Percentiles rank a stretch among this genome's conserved stretches.
These are phyloP conservation scores for Saccostrea cuccullata DNA, from an alignment of 1,140 invertebrate species.

Conservation along the genomic window DNA sequence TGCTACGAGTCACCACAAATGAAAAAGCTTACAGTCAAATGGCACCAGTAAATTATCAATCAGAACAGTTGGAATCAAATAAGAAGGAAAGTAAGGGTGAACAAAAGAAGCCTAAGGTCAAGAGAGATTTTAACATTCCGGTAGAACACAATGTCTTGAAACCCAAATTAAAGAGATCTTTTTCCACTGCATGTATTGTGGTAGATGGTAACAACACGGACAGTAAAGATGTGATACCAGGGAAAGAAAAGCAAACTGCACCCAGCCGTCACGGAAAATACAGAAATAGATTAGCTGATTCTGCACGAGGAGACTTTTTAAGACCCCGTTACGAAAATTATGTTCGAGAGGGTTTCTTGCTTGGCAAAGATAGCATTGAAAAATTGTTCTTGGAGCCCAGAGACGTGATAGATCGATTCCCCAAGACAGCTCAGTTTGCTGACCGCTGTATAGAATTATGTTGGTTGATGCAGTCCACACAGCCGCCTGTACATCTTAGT, in stretches of 20 bases:
- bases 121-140: not conserved
- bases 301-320: not conserved
- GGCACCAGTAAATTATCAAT: not conserved
- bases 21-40: too few species aligned
- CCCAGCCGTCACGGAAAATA: not conserved
- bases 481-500: constrained; percentile 35
- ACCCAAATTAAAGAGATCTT: not conserved
- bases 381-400: not conserved
- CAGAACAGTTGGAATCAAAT: not conserved
- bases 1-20: too few species aligned
- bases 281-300: not conserved
- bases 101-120: not conserved
- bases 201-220: too few species aligned
- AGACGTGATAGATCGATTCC: not conserved
- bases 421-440: not conserved
- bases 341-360: not conserved
- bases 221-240: too few species aligned
- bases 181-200: not conserved
- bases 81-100: not conserved
- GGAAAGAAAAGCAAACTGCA: too few species aligned
- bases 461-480: constrained; percentile 48
- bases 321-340: not conserved
- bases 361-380: not conserved
- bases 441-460: constrained; percentile 49
- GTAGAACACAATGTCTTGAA: too few species aligned